Percentiles rank a stretch among this genome's conserved stretches.
phyloP scores from a whole-genome alignment of 2,113 vertebrate species.

The Xiphophorus couchianus region DNA sequence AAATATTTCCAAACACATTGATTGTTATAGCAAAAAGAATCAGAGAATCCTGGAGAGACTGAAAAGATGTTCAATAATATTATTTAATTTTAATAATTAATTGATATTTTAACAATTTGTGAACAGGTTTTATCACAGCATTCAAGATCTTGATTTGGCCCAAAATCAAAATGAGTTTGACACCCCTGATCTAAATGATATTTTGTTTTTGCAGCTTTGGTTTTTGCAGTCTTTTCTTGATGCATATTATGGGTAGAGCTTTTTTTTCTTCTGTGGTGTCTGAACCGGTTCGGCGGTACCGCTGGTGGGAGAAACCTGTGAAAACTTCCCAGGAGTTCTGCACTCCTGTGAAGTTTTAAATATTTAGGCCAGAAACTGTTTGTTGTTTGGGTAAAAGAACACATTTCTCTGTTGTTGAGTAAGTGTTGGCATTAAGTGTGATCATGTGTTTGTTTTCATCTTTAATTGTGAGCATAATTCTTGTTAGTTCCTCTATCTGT shows the following conservation, averaged over 20 bases:
- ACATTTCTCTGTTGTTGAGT: neutral
- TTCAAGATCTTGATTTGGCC: too few relatives aligned
- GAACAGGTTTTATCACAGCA: too few relatives aligned
- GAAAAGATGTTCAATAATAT: too few relatives aligned
- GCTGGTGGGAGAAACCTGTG: neutral
- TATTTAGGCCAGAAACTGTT: neutral
- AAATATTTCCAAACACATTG: too few relatives aligned
- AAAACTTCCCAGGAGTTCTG: neutral
- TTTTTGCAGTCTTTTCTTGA: neutral
- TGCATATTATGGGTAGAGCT: neutral
- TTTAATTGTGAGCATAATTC: slow-evolving; percentile 18
- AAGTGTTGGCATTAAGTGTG: slow-evolving; percentile 19
- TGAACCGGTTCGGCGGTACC: neutral
- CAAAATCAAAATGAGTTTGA: too few relatives aligned
- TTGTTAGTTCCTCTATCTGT: slow-evolving; percentile 16
- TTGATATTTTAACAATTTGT: too few relatives aligned
- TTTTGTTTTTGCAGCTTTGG: neutral
- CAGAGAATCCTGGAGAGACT: too few relatives aligned
- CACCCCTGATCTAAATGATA: neutral
- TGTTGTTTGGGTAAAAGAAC: neutral
- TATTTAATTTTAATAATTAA: too few relatives aligned
- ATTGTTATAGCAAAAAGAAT: too few relatives aligned
- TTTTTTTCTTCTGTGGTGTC: neutral
- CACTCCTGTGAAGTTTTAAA: neutral
- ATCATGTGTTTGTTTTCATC: slow-evolving; percentile 14